Conservation (phyloP, 53 echinoderm and acorn worm genomes). For the Holothuria leucospilota region DNA sequence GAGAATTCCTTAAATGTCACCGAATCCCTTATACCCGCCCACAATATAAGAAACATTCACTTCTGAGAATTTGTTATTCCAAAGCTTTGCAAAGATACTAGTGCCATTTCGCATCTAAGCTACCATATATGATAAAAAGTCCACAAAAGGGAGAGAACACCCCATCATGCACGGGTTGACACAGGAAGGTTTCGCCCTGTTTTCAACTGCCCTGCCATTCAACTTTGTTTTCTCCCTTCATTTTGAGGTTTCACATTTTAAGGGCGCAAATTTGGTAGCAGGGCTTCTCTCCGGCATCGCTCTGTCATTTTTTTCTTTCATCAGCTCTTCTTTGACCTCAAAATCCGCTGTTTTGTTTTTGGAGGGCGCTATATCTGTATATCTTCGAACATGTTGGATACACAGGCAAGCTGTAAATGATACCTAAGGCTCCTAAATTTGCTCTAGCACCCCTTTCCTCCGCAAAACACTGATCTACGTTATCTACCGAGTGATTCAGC, state of each 20-base stretch:
- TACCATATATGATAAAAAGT: no score
- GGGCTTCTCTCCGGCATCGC: constrained; percentile 51
- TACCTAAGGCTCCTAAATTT: constrained; percentile 62
- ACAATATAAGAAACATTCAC: no score
- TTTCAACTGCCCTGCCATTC: neutral
- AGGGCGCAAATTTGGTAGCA: neutral
- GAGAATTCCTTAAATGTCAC: no score
- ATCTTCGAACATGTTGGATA: constrained; percentile 45
- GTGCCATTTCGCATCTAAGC: no score
- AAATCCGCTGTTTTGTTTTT: constrained; percentile 5
- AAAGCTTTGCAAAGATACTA: no score
- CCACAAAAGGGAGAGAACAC: no score
- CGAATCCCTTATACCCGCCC: no score
- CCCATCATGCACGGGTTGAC: no score
- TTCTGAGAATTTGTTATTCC: no score
- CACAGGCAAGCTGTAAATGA: constrained; percentile 63
- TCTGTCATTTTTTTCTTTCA: constrained; percentile 52
- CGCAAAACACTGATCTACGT: constrained; percentile 79
- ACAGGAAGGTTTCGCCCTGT: no score
- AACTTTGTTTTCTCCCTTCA: neutral
- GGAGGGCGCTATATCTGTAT: constrained; percentile 11
- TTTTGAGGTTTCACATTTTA: constrained; percentile 30
- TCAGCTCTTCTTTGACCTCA: constrained; percentile 7
- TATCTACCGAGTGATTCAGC: constrained; percentile 53
- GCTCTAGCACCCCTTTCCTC: constrained; percentile 73